These are phyloP conservation scores for Syngnathus rostellatus DNA, from an alignment of 2,797 vertebrate genomes.

Conservation along the genomic window DNA sequence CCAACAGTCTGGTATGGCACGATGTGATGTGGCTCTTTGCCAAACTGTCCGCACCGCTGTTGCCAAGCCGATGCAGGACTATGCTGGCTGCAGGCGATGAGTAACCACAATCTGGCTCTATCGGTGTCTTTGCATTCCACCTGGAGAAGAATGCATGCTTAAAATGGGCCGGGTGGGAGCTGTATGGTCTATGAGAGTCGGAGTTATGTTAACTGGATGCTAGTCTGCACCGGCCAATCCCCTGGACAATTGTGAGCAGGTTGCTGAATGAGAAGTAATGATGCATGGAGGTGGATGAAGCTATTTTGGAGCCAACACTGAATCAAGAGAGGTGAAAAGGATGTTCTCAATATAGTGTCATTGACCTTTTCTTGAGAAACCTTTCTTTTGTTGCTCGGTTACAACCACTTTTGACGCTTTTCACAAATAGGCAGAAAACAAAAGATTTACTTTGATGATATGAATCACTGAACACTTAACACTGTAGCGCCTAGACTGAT, in stretches of 20 bases:
- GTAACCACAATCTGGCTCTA: slow-evolving; percentile 38
- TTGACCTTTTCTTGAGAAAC: not conserved
- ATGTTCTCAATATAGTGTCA: not conserved
- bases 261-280: slow-evolving; percentile 22
- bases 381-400: not conserved
- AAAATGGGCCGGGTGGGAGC: slow-evolving; percentile 25
- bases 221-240: slow-evolving; percentile 15
- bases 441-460: no score
- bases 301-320: slow-evolving; percentile 1
- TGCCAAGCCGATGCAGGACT: slow-evolving; percentile 52
- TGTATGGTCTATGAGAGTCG: slow-evolving; percentile 29
- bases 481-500: not conserved
- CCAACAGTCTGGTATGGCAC: slow-evolving; percentile 30
- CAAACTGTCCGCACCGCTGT: slow-evolving; percentile 29
- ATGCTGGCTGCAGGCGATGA: slow-evolving; percentile 43
- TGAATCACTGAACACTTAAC: not conserved
- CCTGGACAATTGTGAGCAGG: slow-evolving; percentile 21
- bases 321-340: not conserved
- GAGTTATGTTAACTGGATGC: slow-evolving; percentile 31
- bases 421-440: no score
- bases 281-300: slow-evolving; percentile 1
- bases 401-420: not conserved
- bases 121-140: slow-evolving; percentile 25
- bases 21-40: slow-evolving; percentile 23
- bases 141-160: slow-evolving; percentile 21